Conservation (phyloP, 2,797 vertebrate species). For the Tamandua tetradactyla region DNA sequence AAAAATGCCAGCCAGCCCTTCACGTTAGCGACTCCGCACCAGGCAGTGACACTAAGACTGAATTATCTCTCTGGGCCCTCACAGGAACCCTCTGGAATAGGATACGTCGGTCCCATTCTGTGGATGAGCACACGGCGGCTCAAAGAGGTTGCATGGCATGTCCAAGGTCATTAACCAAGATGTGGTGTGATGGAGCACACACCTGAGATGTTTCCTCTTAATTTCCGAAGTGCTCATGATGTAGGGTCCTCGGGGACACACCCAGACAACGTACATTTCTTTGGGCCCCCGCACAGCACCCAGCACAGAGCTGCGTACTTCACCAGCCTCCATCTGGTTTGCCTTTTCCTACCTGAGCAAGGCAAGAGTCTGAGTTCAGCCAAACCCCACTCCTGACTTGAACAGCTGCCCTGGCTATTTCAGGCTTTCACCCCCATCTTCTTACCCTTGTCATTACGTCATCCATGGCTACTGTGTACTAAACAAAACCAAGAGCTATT, state of each 20-base stretch:
- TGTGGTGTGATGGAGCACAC: not conserved
- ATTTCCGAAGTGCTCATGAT: not conserved
- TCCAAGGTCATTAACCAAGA: not conserved
- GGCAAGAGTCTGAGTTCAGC: not conserved
- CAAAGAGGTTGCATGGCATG: not conserved
- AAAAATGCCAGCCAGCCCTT: not conserved
- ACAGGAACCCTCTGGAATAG: not conserved
- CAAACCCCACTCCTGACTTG: not conserved
- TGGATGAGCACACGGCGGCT: not conserved
- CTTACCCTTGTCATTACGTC: constrained; percentile 5
- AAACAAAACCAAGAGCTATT: constrained; percentile 64
- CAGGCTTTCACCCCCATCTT: constrained; percentile 4
- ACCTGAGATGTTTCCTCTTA: not conserved
- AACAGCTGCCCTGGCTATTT: constrained; percentile 42
- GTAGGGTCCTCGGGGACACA: not conserved
- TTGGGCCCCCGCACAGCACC: not conserved
- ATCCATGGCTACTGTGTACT: constrained; percentile 66
- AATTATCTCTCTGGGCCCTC: not conserved
- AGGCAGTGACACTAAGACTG: not conserved
- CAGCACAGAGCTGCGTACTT: not conserved
- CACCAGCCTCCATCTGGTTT: not conserved
- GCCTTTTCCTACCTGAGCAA: not conserved
- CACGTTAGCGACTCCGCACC: not conserved
- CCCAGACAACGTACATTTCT: not conserved
- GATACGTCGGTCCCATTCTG: not conserved